phyloP scores from a whole-genome alignment of 2,888 invertebrate species.

The Cetonia aurata region DNA sequence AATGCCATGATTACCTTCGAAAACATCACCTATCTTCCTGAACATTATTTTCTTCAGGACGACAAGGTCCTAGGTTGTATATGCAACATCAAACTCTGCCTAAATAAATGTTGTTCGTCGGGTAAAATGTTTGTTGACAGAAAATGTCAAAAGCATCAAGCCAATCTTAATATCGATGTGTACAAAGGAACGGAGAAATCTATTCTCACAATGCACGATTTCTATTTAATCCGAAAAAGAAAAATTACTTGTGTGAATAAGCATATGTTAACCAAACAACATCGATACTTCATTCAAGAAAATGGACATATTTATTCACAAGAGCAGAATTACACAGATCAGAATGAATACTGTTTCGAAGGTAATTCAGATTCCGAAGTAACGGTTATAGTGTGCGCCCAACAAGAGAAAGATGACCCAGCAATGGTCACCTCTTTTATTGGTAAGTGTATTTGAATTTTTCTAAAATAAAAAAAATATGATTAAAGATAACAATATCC shows the following conservation, averaged over 20 bases:
- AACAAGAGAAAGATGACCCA: neutral
- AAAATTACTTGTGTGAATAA: neutral
- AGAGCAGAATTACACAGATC: neutral
- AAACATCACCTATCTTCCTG: constrained; percentile 42
- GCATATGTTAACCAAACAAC: neutral
- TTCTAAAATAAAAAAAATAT: neutral
- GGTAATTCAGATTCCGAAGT: constrained; percentile 1
- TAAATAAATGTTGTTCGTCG: constrained; percentile 48
- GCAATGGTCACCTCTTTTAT: neutral
- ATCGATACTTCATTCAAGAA: constrained; percentile 34
- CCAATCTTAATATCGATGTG: constrained; percentile 13
- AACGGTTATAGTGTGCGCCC: neutral
- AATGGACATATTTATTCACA: constrained; percentile 24
- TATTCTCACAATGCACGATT: neutral
- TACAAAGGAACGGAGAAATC: constrained; percentile 20
- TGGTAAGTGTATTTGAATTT: constrained; percentile 6
- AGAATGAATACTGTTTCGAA: constrained; percentile 24
- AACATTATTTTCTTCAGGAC: constrained; percentile 46
- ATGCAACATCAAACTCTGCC: constrained; percentile 48
- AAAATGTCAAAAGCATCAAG: constrained; percentile 23
- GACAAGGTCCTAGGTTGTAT: constrained; percentile 48
- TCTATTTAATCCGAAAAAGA: constrained; percentile 9
- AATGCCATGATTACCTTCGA: constrained; percentile 16
- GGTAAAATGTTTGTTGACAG: constrained; percentile 38
- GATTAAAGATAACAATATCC: too few species aligned